Evolutionary conservation across 2,797 vertebrate genomes (phyloP).

Genomic region (Cirrhinus molitorella): DNA sequence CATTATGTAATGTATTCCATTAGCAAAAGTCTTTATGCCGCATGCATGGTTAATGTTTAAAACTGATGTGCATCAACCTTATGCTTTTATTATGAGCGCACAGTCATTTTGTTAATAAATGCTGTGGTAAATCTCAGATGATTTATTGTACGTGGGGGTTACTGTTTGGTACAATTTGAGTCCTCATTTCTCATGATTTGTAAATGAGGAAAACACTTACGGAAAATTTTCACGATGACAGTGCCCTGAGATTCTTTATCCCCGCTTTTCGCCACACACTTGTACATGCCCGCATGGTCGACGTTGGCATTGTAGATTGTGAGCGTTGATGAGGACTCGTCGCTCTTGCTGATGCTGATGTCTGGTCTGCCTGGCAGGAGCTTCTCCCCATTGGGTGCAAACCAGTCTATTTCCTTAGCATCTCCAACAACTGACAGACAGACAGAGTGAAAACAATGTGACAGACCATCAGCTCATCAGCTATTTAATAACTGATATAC

Average conservation of each 20-base stretch:
- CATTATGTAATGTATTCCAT: not conserved
- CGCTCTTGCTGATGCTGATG: conserved; percentile 85
- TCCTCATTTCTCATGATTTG: not conserved
- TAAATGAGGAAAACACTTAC: conserved; percentile 74
- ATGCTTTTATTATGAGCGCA: not conserved
- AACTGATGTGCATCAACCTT: not conserved
- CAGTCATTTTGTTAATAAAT: not conserved
- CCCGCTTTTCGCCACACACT: conserved; percentile 87
- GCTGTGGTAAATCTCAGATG: not conserved
- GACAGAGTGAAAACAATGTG: conserved; percentile 22
- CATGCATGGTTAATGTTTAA: not conserved
- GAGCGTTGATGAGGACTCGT: conserved; percentile 88
- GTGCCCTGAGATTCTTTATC: conserved; percentile 91
- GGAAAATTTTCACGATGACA: conserved; percentile 94
- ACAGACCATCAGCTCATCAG: not conserved
- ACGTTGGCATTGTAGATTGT: conserved; percentile 94
- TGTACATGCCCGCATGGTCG: conserved; percentile 94
- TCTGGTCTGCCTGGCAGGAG: conserved; percentile 86
- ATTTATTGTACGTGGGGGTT: not conserved
- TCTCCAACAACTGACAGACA: conserved; percentile 86
- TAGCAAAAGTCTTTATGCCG: not conserved
- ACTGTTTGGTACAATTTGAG: not conserved
- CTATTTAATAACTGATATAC: not conserved
- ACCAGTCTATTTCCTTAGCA: conserved; percentile 95
- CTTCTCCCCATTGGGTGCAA: conserved; percentile 89